A percentile compares a stretch with the other conserved stretches of the same genome.
These are phyloP conservation scores for Dryococelus australis DNA, from an alignment of 2,888 invertebrate species.

Conservation along the genomic window DNA sequence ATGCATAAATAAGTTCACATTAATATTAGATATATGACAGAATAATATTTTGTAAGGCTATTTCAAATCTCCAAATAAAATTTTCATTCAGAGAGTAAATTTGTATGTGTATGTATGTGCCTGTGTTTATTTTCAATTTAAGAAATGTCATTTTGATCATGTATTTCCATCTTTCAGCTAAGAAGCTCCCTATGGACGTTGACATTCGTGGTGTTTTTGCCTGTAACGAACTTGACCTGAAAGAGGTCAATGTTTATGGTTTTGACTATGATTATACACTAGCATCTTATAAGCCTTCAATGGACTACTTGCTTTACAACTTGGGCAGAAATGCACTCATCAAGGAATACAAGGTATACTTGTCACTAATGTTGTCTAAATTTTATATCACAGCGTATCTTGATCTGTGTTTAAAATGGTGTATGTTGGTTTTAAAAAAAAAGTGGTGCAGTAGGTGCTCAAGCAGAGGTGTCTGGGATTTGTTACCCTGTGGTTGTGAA, in stretches of 20 bases:
- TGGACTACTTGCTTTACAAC: constrained; percentile 90
- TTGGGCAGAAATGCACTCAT: constrained; percentile 87
- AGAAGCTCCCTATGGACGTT: constrained; percentile 87
- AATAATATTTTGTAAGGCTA: too few relatives aligned
- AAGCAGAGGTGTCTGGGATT: too few relatives aligned
- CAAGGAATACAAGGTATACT: constrained; percentile 81
- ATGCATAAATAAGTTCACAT: too few relatives aligned
- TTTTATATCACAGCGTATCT: not conserved
- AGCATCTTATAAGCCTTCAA: constrained; percentile 89
- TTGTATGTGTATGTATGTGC: too few relatives aligned
- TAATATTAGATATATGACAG: too few relatives aligned
- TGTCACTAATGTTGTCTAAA: not conserved
- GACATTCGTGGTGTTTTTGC: constrained; percentile 91
- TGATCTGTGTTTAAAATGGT: too few relatives aligned
- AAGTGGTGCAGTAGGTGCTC: too few relatives aligned
- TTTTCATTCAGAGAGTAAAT: too few relatives aligned
- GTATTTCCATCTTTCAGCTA: constrained; percentile 64
- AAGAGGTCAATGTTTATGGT: constrained; percentile 92
- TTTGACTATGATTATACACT: constrained; percentile 99
- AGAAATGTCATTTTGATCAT: not conserved
- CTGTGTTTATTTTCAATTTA: not conserved
- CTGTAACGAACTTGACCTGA: constrained; percentile 92
- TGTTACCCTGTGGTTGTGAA: too few relatives aligned
- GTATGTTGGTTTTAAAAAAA: too few relatives aligned
- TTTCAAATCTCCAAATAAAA: too few relatives aligned